phyloP scores from a whole-genome alignment of 1,140 invertebrate species.

The Capitella teleta region DNA sequence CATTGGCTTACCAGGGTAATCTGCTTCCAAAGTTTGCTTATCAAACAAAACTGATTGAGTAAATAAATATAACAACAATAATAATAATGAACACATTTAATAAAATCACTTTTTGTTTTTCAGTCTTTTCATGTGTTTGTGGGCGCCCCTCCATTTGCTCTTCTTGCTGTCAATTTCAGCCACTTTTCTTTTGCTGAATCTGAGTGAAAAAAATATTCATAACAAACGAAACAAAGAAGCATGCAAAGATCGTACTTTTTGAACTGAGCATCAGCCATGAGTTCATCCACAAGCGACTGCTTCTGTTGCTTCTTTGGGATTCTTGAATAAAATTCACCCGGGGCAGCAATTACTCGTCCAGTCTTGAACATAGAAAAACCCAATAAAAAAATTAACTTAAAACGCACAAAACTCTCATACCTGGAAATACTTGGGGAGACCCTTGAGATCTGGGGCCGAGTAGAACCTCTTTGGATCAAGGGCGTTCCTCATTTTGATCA shows the following conservation, averaged over 20 bases:
- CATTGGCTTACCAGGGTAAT: no score
- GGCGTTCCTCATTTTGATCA: constrained; percentile 82
- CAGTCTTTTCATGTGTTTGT: constrained; percentile 46
- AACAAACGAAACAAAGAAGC: background rate
- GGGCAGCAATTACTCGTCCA: constrained; percentile 47
- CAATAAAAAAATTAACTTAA: background rate
- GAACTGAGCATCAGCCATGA: constrained; percentile 77
- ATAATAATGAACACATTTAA: no score
- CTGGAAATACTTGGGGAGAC: constrained; percentile 82
- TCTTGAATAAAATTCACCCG: constrained; percentile 53
- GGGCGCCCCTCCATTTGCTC: constrained; percentile 47
- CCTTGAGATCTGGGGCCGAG: constrained; percentile 76
- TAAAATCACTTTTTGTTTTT: constrained; percentile 43
- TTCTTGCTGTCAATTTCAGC: constrained; percentile 63
- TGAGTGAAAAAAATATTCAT: constrained; percentile 14
- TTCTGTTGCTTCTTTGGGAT: constrained; percentile 78
- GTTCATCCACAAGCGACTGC: constrained; percentile 78
- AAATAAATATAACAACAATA: no score
- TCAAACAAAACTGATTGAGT: no score
- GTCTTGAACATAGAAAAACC: constrained; percentile 31
- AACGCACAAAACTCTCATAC: constrained; percentile 33
- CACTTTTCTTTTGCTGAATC: constrained; percentile 66
- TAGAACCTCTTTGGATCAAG: constrained; percentile 87
- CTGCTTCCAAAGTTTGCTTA: no score
- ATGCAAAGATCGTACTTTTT: constrained; percentile 48